A percentile compares a stretch with the other conserved stretches of the same genome.
These are phyloP conservation scores for Myotis vivesi DNA, from an alignment of 2,797 vertebrate genomes.

Conservation along the genomic window DNA sequence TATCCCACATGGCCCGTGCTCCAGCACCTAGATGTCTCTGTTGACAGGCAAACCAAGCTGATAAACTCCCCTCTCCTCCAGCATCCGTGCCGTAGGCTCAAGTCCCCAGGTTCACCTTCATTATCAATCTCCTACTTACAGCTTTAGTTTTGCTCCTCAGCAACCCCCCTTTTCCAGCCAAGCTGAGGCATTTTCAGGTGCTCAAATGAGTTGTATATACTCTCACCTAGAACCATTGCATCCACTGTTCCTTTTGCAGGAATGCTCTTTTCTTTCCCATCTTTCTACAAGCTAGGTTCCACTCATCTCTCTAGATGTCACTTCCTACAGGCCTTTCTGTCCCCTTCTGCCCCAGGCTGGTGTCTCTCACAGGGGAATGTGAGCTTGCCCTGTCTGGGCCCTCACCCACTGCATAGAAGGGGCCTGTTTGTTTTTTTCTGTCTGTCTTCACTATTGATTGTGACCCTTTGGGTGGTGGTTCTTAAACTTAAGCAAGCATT, in stretches of 20 bases:
- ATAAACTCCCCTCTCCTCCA: rapidly evolving
- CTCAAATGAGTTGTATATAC: not conserved
- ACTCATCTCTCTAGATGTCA: not conserved
- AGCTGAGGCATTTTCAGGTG: not conserved
- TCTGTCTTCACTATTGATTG: not conserved
- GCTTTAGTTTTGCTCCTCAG: not conserved
- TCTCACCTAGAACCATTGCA: not conserved
- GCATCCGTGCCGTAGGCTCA: rapidly evolving
- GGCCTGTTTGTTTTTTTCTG: not conserved
- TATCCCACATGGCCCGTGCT: not conserved
- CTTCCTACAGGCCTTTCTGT: not conserved
- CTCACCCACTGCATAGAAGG: not conserved
- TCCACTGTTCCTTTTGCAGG: not conserved
- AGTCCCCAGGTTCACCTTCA: not conserved
- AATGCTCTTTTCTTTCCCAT: not conserved
- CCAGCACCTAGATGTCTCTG: not conserved
- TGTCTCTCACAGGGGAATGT: not conserved
- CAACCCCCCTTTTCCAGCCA: not conserved
- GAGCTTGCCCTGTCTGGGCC: not conserved
- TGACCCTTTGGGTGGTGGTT: not conserved
- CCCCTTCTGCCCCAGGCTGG: not conserved
- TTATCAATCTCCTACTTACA: not conserved
- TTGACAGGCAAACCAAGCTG: not conserved
- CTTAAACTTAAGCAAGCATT: not conserved
- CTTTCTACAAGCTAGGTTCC: not conserved